Evolutionary conservation across 92 coral and sea anemone species (phyloP).

Genomic region (Diadumene lineata): DNA sequence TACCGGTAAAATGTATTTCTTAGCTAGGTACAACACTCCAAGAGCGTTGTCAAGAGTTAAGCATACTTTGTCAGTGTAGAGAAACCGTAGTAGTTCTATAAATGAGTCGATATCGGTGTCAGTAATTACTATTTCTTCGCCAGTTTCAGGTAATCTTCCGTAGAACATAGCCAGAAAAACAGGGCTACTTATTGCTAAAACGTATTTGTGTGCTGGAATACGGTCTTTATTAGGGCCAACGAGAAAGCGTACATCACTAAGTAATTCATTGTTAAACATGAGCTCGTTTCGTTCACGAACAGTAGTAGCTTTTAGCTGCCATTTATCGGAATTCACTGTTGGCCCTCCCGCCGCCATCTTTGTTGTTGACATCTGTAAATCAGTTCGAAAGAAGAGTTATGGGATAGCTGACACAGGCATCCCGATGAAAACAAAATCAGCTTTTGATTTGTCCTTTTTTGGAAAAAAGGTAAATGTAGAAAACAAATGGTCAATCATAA

Average conservation of each 20-base stretch:
- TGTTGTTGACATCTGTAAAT: constrained; percentile 54
- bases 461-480: too few species aligned
- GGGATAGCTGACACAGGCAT: constrained; percentile 16
- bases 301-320: constrained; percentile 90
- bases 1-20: constrained; percentile 76
- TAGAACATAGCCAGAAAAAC: constrained; percentile 85
- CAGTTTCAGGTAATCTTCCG: constrained; percentile 76
- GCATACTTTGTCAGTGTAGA: constrained; percentile 63
- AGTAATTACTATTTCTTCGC: constrained; percentile 54
- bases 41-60: constrained; percentile 75
- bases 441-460: too few species aligned
- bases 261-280: constrained; percentile 81
- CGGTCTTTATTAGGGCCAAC: constrained; percentile 62
- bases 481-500: too few species aligned
- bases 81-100: constrained; percentile 67
- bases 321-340: constrained; percentile 57
- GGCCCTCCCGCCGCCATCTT: constrained; percentile 66
- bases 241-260: constrained; percentile 81
- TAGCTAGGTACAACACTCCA: constrained; percentile 72
- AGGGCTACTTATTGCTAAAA: constrained; percentile 77
- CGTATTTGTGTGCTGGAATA: constrained; percentile 82
- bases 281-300: constrained; percentile 78
- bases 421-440: constrained; percentile 5
- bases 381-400: background rate
- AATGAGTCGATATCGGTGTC: constrained; percentile 76